Evolutionary conservation across 2,888 invertebrate genomes (phyloP), one percentile per base, ranked within the genome.

Genomic region (Muschampia plurimacula): DNA sequence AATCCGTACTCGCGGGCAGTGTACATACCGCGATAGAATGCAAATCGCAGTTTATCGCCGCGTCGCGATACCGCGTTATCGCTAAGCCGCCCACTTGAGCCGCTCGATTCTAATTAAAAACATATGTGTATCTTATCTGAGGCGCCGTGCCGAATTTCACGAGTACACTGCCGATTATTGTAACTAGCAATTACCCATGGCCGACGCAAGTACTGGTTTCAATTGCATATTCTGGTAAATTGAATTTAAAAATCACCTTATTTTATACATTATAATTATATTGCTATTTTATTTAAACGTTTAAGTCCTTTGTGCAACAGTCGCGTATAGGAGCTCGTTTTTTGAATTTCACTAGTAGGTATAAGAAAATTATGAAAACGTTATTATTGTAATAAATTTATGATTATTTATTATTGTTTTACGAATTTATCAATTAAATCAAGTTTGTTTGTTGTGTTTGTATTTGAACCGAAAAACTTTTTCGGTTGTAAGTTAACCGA

Each of bases 51-150:
- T 68, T 75, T 76, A 76, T 74, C 74, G 52, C 39, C 39, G 39
- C 39, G 39, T 39, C 39, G 39, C 39, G 39, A 39, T 39, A 39
- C 39, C 39, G 7, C 39, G 74, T 55, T 74, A 72, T 60, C 67
- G 49, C 62, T 74, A 74, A 72, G 64, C 55, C 76, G 67, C 77
- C 75, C 78, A 76, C 78, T 75, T 71, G 62, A 74, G 41, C 68
- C 70, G 57, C 69, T 68, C 69, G 74, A 66, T 66, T 78, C 75
- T 78, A 79, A 79, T 79, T 78, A 77, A 78, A 75, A 76, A 75
- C 70, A 74, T 73, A 74, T 75, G 68, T 70, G 63, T 75, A 76
- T 76, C 76, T 78, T 75, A 79, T 79, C 79, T 3, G 32, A 36
- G 68, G 41, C 55, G 52, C 41, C 57, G 64, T 22, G 69, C 57